A percentile compares a stretch with the other conserved stretches of the same genome.
Evolutionary conservation across 2,888 invertebrate species (phyloP).

Genomic region (Agonopterix arenella): DNA sequence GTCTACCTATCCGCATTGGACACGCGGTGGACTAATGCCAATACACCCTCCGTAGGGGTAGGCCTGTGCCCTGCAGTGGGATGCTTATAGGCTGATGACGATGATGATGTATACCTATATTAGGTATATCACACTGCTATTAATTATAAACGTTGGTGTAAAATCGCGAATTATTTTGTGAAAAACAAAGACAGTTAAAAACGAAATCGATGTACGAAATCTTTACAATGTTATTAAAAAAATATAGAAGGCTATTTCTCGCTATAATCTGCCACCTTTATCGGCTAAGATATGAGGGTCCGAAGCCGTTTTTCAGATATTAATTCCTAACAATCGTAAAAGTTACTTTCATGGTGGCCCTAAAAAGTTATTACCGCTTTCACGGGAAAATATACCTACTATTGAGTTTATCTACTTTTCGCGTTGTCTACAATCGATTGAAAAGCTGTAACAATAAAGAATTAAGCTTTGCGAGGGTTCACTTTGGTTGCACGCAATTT

Average conservation of each 20-base stretch:
- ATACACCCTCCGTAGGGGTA: no score
- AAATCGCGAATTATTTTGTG: no score
- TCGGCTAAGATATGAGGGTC: conserved; percentile 56
- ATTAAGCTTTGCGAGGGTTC: conserved; percentile 2
- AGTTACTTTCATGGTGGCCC: conserved; percentile 62
- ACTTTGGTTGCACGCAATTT: no score
- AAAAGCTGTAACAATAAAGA: conserved; percentile 30
- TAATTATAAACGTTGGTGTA: no score
- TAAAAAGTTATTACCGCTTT: conserved; percentile 63
- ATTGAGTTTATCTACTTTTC: conserved; percentile 54
- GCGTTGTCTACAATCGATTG: conserved; percentile 48
- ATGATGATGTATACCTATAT: no score
- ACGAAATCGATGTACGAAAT: conserved; percentile 1
- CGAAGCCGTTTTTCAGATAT: conserved; percentile 67
- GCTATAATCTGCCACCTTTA: conserved; percentile 41
- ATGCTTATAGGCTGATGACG: no score
- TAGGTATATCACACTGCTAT: no score
- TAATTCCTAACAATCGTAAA: conserved; percentile 73
- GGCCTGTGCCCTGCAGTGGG: no score
- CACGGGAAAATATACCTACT: conserved; percentile 54
- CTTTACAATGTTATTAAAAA: conserved; percentile 18
- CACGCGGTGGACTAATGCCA: no score
- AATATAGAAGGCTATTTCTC: conserved; percentile 35
- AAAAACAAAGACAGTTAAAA: not conserved
- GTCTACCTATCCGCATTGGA: no score